Percentiles rank a stretch among this genome's conserved stretches.
These are phyloP conservation scores for Microplitis manilae DNA, from an alignment of 2,888 invertebrate species.

Conservation along the genomic window DNA sequence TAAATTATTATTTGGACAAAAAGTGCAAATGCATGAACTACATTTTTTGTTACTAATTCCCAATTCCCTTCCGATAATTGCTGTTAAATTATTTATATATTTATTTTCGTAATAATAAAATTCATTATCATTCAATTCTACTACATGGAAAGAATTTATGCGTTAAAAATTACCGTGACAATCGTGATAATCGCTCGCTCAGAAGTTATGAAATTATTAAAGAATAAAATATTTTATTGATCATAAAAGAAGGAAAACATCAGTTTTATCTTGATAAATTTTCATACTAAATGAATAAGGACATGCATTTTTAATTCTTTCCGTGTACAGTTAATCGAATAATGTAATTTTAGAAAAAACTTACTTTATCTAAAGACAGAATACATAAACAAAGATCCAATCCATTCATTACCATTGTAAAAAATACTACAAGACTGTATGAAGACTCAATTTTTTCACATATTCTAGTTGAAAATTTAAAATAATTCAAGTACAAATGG, in stretches of 20 bases:
- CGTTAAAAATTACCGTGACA: too few species aligned
- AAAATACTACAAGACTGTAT: not conserved
- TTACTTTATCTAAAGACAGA: not conserved
- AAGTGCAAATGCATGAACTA: not conserved
- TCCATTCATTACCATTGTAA: not conserved
- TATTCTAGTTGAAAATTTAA: not conserved
- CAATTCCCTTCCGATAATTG: not conserved
- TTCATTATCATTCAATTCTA: too few species aligned
- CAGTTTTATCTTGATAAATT: too few species aligned
- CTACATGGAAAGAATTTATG: too few species aligned
- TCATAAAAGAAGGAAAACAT: too few species aligned
- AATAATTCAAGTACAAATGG: not conserved
- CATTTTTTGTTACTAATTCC: not conserved
- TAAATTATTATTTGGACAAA: not conserved
- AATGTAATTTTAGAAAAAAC: not conserved
- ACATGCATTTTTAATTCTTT: too few species aligned
- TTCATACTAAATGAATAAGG: too few species aligned
- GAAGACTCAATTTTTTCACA: not conserved
- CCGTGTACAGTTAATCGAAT: not conserved
- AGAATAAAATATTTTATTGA: too few species aligned
- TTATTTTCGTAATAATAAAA: not conserved
- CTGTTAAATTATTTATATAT: not conserved
- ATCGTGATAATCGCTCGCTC: too few species aligned
- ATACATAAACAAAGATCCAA: not conserved
- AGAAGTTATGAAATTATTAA: too few species aligned